Percentiles rank a stretch among this genome's conserved stretches.
Conservation (phyloP, 2,888 invertebrate genomes). For the Aelia acuminata region DNA sequence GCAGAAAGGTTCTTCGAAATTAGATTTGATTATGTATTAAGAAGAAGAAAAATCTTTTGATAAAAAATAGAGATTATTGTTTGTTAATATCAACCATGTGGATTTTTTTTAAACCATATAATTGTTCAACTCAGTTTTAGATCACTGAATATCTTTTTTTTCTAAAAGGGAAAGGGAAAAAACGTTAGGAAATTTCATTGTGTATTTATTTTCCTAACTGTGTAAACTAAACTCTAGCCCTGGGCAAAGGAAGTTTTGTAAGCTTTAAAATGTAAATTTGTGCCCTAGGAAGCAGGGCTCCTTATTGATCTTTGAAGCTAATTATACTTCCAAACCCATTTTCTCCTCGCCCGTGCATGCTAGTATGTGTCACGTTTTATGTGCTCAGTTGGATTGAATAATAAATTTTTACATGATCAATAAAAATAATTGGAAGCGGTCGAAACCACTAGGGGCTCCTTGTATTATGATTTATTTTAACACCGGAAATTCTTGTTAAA, state of each 20-base stretch:
- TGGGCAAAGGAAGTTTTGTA: constrained; percentile 28
- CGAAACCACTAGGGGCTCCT: no score
- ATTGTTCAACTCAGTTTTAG: no score
- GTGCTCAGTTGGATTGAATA: neutral
- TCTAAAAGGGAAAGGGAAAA: neutral
- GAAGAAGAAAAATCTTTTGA: no score
- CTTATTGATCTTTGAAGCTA: constrained; percentile 12
- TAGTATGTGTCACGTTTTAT: constrained; percentile 44
- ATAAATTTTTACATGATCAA: constrained; percentile 12
- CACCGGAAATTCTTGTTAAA: no score
- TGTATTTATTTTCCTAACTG: neutral
- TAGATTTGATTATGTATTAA: no score
- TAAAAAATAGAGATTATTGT: no score
- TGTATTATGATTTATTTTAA: no score
- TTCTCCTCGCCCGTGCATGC: constrained; percentile 32
- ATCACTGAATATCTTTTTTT: neutral
- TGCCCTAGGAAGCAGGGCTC: constrained; percentile 9
- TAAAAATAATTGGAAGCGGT: neutral
- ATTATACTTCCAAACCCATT: constrained; percentile 31
- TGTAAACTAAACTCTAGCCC: neutral
- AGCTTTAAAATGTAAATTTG: constrained; percentile 44
- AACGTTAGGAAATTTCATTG: neutral
- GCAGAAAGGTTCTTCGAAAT: no score
- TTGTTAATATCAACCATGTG: no score
- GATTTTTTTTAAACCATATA: no score